phyloP scores from a whole-genome alignment of 2,113 vertebrate species.

The Hippocampus guttulatus region DNA sequence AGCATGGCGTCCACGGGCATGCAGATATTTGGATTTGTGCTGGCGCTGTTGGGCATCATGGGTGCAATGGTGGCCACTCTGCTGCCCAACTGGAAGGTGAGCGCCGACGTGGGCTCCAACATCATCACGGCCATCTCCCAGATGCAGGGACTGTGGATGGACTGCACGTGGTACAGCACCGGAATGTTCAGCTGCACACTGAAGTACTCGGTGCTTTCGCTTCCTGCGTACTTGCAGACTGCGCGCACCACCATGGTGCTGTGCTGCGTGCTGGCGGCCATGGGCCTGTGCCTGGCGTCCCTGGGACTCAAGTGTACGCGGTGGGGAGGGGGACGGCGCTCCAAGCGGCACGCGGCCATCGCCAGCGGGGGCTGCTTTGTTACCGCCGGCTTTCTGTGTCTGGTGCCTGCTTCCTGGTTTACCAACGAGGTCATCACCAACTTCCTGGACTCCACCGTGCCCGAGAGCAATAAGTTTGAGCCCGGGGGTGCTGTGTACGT shows the following conservation, averaged over 20 bases:
- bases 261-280: conserved; percentile 82
- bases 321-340: conserved; percentile 78
- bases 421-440: conserved; percentile 85
- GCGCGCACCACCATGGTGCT: conserved; percentile 91
- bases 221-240: conserved; percentile 86
- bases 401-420: conserved; percentile 91
- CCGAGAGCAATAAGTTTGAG: conserved; percentile 89
- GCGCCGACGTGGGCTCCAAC: conserved; percentile 80
- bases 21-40: conserved; percentile 88
- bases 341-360: conserved; percentile 80
- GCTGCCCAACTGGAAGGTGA: conserved; percentile 94
- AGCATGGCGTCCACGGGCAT: conserved; percentile 84
- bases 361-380: conserved; percentile 84
- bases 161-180: conserved; percentile 97
- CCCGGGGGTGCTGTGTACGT: conserved; percentile 88
- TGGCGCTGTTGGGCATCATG: conserved; percentile 82
- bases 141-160: conserved; percentile 97
- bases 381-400: conserved; percentile 78
- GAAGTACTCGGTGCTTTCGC: conserved; percentile 83
- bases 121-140: conserved; percentile 88
- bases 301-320: conserved; percentile 90
- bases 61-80: conserved; percentile 84
- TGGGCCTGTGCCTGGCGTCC: conserved; percentile 83
- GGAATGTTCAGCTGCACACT: conserved; percentile 94
- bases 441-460: conserved; percentile 83